Base-by-base conservation (phyloP, 2,113 vertebrate genomes). In the Sardina pilchardus region DNA sequence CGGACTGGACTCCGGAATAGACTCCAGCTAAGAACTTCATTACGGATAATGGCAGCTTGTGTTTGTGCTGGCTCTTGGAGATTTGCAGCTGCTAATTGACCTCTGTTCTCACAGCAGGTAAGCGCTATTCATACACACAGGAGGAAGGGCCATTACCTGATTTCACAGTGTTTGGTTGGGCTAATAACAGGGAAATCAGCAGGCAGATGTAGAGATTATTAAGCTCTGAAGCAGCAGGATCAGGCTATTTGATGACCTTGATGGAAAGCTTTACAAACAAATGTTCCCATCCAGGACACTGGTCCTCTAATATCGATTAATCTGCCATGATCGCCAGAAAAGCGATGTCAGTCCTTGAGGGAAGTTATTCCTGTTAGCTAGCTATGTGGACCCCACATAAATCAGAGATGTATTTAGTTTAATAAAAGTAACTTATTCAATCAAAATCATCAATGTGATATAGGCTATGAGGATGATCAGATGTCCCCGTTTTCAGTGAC, bases 201-300 rank as follows among this genome's bases (percentile, higher is more conserved):
- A 34, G 63, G 63, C 89, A 88, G 91, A 90, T 91, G 26, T 89
- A 90, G 83, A 89, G 89, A 47, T 71, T 71, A 10, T 71, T 30
- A 71, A 71, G 63, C 63, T 71, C 1, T 71, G 34, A 78, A 16
- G 12, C 71, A 36, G 16, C 30, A 78, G 71, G 71, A 36, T 34
- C 30, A 78, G 14, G 71, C 12, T 78, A 36, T 78, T 78, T 78
- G 30, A 78, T 78, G 71, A 78, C 71, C 30, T 78, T 36, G 30
- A 34, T 39, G 36, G 26, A 16, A 75, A 34, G 14, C 30, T 16
- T 17, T 34, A 34, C 30, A 75, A 34, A 30, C 63, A 12, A 75
- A 36, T 36, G 67, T 4, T 36, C 67, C 36, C 10, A 75, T 36
- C 7, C 30, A 75, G 3, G 30, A 36, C 67, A 75, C 30, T 34